These are phyloP conservation scores for Xyrauchen texanus DNA, from an alignment of 2,113 vertebrate genomes.

Conservation along the genomic window DNA sequence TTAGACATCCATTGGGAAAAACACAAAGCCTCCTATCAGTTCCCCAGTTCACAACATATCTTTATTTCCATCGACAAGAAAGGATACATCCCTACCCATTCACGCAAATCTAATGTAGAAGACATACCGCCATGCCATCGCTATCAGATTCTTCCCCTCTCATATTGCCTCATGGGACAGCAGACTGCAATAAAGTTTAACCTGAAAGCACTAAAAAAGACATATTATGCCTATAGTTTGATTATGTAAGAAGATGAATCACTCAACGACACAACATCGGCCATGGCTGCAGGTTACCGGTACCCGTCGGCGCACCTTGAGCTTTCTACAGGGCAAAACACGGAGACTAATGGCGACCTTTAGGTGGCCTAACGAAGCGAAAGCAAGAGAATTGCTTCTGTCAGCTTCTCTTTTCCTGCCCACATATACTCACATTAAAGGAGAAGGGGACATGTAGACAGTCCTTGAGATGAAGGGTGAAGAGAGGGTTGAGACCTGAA, in stretches of 20 bases:
- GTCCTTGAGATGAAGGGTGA: constrained; percentile 49
- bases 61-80: not conserved
- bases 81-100: constrained; percentile 7
- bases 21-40: not conserved
- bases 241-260: constrained; percentile 42
- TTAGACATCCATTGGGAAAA: not conserved
- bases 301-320: constrained; percentile 36
- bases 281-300: not conserved
- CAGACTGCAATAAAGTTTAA: constrained; percentile 13
- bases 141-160: not conserved
- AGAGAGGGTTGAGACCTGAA: constrained; percentile 14
- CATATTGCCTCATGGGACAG: constrained; percentile 8
- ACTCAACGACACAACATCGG: constrained; percentile 29
- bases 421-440: constrained; percentile 32
- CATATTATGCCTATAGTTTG: constrained; percentile 31
- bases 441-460: constrained; percentile 34
- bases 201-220: constrained; percentile 39
- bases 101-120: constrained; percentile 13
- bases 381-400: constrained; percentile 41
- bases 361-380: constrained; percentile 42
- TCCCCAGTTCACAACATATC: not conserved
- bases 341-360: constrained; percentile 49
- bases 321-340: constrained; percentile 44
- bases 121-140: not conserved
- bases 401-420: constrained; percentile 25